Evolutionary conservation across 1,140 invertebrate species (phyloP).

Genomic region (Camponotus floridanus): DNA sequence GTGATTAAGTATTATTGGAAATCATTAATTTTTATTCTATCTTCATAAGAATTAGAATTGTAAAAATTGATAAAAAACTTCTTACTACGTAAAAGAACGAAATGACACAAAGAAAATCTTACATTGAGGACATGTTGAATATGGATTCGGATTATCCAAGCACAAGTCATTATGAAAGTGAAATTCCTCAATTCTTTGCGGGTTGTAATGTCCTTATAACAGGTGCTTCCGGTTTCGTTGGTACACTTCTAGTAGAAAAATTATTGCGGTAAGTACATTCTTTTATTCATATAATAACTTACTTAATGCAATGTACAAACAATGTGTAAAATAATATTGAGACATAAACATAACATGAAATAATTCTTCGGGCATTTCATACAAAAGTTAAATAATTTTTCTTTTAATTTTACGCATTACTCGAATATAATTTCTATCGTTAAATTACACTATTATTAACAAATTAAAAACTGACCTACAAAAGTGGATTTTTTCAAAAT

Average conservation of each 20-base stretch:
- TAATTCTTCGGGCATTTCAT: not conserved
- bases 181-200: conserved; percentile 79
- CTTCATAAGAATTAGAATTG: not conserved
- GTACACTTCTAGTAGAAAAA: conserved; percentile 90
- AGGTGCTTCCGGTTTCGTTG: conserved; percentile 90
- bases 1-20: not conserved
- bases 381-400: not conserved
- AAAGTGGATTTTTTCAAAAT: not conserved
- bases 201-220: conserved; percentile 83
- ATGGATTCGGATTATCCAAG: conserved; percentile 57
- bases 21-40: not conserved
- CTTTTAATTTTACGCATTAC: not conserved
- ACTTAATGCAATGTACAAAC: not conserved
- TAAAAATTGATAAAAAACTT: not conserved
- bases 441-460: not conserved
- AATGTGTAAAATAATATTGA: not conserved
- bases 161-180: conserved; percentile 59
- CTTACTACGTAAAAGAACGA: not conserved
- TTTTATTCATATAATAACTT: not conserved
- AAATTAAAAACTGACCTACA: not conserved
- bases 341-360: not conserved
- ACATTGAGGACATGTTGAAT: conserved; percentile 66
- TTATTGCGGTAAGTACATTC: conserved; percentile 84
- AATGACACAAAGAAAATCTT: conserved; percentile 51
- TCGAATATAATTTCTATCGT: not conserved